These are phyloP conservation scores for Cathartes aura DNA, from an alignment of 2,113 vertebrate genomes.

Conservation along the genomic window DNA sequence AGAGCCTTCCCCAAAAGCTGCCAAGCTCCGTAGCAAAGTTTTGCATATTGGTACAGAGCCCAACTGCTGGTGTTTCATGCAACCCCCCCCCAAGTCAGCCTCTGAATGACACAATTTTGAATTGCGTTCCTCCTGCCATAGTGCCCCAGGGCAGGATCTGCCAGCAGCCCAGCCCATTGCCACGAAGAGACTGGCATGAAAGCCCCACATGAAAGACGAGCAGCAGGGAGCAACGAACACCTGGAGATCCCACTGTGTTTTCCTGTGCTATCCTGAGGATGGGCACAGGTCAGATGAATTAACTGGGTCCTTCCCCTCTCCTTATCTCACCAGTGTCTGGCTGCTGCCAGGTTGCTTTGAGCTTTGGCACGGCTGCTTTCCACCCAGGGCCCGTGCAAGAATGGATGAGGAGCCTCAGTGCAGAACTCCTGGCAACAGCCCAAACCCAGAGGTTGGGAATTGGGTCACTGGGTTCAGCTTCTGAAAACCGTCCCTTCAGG, in stretches of 20 bases:
- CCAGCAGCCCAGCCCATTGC: neutral
- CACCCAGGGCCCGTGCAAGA: neutral
- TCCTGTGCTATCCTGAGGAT: neutral
- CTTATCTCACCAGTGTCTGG: neutral
- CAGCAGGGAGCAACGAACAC: neutral
- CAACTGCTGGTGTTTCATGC: neutral
- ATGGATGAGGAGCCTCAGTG: neutral
- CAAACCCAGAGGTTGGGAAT: neutral
- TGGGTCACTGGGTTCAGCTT: slow-evolving; percentile 5
- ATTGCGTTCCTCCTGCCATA: neutral
- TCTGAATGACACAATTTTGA: neutral
- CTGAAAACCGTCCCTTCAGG: neutral
- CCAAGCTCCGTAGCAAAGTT: neutral
- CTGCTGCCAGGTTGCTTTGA: neutral
- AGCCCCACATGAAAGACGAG: neutral
- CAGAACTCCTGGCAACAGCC: neutral
- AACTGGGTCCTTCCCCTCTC: neutral
- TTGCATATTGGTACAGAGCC: neutral
- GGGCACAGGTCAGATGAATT: neutral
- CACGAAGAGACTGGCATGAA: neutral
- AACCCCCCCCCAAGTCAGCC: neutral
- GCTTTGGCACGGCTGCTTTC: neutral
- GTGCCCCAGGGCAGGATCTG: neutral
- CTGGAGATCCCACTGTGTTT: neutral
- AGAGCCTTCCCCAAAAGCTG: neutral